Percentiles rank a stretch among this genome's conserved stretches.
Evolutionary conservation across 2,113 vertebrate genomes (phyloP).

Genomic region (Hippocampus zosterae): DNA sequence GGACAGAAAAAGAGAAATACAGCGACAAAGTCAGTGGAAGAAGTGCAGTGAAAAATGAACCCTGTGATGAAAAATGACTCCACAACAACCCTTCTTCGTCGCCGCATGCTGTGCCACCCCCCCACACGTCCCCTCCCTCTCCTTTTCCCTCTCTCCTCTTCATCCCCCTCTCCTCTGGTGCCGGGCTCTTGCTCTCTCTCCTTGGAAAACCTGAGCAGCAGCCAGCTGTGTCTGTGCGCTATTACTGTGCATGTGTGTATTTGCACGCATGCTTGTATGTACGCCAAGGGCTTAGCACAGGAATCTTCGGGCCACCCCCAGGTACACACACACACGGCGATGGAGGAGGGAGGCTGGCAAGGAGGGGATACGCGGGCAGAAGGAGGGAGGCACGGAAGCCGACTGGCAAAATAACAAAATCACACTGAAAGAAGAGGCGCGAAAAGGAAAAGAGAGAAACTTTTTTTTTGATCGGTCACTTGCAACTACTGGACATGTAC

Average conservation of each 20-base stretch:
- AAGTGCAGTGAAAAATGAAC: constrained; percentile 84
- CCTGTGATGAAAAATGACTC: constrained; percentile 80
- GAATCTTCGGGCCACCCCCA: constrained; percentile 93
- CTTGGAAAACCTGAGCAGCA: constrained; percentile 88
- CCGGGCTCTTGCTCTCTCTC: constrained; percentile 74
- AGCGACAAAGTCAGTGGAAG: constrained; percentile 77
- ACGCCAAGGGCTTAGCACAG: constrained; percentile 98
- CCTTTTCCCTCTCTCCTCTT: constrained; percentile 37
- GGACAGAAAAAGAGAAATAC: constrained; percentile 64
- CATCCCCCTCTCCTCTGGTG: constrained; percentile 56
- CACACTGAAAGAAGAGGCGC: constrained; percentile 1
- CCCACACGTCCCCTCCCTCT: neutral
- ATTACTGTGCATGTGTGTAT: constrained; percentile 27
- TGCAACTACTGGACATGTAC: constrained; percentile 30
- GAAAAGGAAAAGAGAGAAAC: constrained; percentile 31
- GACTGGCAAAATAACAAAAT: neutral
- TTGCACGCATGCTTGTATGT: constrained; percentile 80
- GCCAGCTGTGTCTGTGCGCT: constrained; percentile 83
- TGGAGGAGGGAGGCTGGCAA: constrained; percentile 10
- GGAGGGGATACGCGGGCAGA: neutral
- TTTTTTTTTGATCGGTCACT: constrained; percentile 40
- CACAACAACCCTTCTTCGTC: constrained; percentile 70
- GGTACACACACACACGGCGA: constrained; percentile 72
- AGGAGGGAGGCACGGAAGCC: constrained; percentile 14
- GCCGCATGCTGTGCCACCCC: constrained; percentile 49